Conservation (phyloP, 2,888 invertebrate genomes). For the Pristionchus fissidentatus region DNA sequence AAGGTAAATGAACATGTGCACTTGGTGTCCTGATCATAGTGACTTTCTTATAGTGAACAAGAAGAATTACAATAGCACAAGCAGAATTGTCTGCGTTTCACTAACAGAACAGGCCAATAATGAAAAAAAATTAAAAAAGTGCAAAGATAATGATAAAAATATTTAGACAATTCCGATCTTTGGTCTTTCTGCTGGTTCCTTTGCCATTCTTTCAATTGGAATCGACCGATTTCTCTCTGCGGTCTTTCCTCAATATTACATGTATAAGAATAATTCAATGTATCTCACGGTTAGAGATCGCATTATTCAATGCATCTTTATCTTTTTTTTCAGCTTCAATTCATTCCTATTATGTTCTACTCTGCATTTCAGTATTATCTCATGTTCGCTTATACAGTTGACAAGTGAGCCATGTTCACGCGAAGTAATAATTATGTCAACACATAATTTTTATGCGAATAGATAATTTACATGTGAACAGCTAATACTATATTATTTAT, state of each 20-base stretch:
- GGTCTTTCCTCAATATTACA: conserved; percentile 34
- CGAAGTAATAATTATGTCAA: background rate
- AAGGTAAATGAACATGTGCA: too few relatives aligned
- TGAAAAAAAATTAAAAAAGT: too few relatives aligned
- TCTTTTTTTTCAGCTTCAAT: background rate
- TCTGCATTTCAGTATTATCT: conserved; percentile 1
- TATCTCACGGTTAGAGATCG: background rate
- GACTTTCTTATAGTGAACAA: too few relatives aligned
- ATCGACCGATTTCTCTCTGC: conserved; percentile 23
- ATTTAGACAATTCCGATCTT: conserved; percentile 16
- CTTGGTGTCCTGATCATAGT: too few relatives aligned
- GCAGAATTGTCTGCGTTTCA: too few relatives aligned
- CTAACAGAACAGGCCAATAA: too few relatives aligned
- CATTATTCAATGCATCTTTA: too few relatives aligned
- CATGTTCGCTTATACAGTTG: conserved; percentile 40
- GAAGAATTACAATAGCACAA: too few relatives aligned
- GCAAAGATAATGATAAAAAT: background rate
- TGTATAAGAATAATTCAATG: background rate
- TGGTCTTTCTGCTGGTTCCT: conserved; percentile 20
- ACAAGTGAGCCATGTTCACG: background rate
- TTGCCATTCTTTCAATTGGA: background rate
- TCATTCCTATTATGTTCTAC: background rate
- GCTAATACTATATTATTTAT: too few relatives aligned
- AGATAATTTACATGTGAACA: too few relatives aligned
- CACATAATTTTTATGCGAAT: background rate